phyloP scores from a whole-genome alignment of 2,888 invertebrate species.

The Chesias legatella region DNA sequence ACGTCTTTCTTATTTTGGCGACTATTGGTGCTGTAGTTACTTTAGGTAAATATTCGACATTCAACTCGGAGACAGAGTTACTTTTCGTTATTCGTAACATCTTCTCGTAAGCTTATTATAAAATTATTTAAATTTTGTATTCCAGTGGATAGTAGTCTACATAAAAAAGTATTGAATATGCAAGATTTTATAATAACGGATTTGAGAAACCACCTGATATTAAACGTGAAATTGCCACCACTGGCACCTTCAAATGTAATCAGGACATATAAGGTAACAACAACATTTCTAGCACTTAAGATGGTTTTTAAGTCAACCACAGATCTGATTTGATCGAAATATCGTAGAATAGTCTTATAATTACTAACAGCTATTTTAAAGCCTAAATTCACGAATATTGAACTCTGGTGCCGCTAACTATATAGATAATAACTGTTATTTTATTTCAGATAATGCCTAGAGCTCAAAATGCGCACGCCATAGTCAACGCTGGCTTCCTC shows the following conservation, averaged over 20 bases:
- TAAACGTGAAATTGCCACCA: slow-evolving; percentile 67
- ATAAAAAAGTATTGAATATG: slow-evolving; percentile 41
- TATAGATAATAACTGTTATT: too few relatives aligned
- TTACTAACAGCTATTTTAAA: too few relatives aligned
- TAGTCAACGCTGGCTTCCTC: slow-evolving; percentile 87
- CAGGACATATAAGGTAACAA: slow-evolving; percentile 62
- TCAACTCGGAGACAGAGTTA: too few relatives aligned
- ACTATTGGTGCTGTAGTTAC: slow-evolving; percentile 80
- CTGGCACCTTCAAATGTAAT: slow-evolving; percentile 54
- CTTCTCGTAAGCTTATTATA: too few relatives aligned
- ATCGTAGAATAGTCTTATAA: too few relatives aligned
- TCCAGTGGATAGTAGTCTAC: slow-evolving; percentile 47
- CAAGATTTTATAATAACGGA: slow-evolving; percentile 60
- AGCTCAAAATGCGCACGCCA: slow-evolving; percentile 88
- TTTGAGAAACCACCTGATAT: slow-evolving; percentile 65
- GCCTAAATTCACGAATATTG: too few relatives aligned
- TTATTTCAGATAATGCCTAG: slow-evolving; percentile 84
- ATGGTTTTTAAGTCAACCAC: too few relatives aligned
- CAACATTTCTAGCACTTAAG: background rate
- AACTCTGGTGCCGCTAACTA: too few relatives aligned
- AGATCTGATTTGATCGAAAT: too few relatives aligned
- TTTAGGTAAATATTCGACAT: slow-evolving; percentile 54
- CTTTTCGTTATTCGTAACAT: too few relatives aligned
- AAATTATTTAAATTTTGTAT: slow-evolving; percentile 25
- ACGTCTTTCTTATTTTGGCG: slow-evolving; percentile 83